Evolutionary conservation across 1,140 invertebrate genomes (phyloP), one percentile per base, ranked within the genome.

Genomic region (Dendrolimus kikuchii): DNA sequence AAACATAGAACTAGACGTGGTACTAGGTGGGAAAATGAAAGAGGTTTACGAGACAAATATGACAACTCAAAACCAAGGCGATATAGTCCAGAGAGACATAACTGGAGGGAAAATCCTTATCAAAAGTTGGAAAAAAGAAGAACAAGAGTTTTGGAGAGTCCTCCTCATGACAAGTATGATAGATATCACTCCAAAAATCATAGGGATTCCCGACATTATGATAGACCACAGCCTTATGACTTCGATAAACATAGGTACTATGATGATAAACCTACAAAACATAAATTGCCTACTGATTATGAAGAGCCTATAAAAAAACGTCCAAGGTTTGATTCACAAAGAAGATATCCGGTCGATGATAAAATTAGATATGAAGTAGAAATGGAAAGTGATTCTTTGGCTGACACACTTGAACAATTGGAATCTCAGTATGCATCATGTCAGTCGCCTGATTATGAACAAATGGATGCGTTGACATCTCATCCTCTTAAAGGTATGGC

Each of bases 371-470:
- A 42, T 42, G 57, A 59, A 43, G 55, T 8, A 10, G 57, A 62
- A 38, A 4, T 44, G 4, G 47, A 51, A 41, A 2, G n/a, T 5
- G 46, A 55, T 38, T 38, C 7, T 9, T 8, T 41, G 6, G 3
- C 46, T 7, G 41, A 42, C 3, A 23, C 58, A 38, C 38, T 45
- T 49, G 45, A 60, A 45, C 46, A 52, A 23, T 9, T 51, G 9
- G 53, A 60, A n/a, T 38, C 36, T 6, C 52, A 51, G 9, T 39
- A 50, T 42, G 55, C 55, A 9, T 66, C 72, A 38, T 77, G 75
- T 40, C 71, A 74, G 45, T 79, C 78, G 37, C 78, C 78, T n/a
- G 79, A 77, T 55, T 60, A 66, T 55, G 42, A 58, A 51, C 39
- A 65, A 49, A 36, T 54, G 40, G 69, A 78, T 10, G 50, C 23